These are phyloP conservation scores for Tiphia femorata DNA, from an alignment of 2,888 invertebrate genomes.

Conservation along the genomic window DNA sequence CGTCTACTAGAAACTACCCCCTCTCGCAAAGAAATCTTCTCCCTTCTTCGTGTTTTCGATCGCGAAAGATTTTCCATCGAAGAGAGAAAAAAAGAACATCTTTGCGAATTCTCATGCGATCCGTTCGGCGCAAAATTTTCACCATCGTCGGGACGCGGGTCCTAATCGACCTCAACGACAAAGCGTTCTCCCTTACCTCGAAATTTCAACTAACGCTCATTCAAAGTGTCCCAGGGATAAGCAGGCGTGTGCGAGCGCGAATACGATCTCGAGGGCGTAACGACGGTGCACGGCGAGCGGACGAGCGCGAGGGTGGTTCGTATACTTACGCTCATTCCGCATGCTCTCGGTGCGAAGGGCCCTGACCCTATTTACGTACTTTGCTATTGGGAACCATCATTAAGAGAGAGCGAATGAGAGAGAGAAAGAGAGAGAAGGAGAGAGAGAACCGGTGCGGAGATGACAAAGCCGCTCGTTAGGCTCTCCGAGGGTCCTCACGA, in stretches of 20 bases:
- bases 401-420: slow-evolving; percentile 54
- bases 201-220: slow-evolving; percentile 40
- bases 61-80: neutral
- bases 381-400: slow-evolving; percentile 57
- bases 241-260: slow-evolving; percentile 38
- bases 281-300: slow-evolving; percentile 38
- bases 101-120: slow-evolving; percentile 23
- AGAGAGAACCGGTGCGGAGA: slow-evolving; percentile 51
- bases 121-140: slow-evolving; percentile 10
- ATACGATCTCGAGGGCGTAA: slow-evolving; percentile 35
- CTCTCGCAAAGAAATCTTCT: neutral
- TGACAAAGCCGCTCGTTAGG: slow-evolving; percentile 69
- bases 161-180: slow-evolving; percentile 42
- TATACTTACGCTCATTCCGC: slow-evolving; percentile 31
- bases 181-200: slow-evolving; percentile 28
- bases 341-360: slow-evolving; percentile 26
- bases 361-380: slow-evolving; percentile 51
- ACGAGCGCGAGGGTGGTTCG: too few relatives aligned
- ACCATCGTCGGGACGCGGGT: slow-evolving; percentile 29
- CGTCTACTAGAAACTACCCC: too few relatives aligned
- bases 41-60: neutral
- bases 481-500: slow-evolving; percentile 66
- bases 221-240: slow-evolving; percentile 35
- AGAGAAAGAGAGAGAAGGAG: slow-evolving; percentile 49
- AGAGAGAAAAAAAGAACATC: neutral